These are phyloP conservation scores for Notolabrus celidotus DNA, from an alignment of 2,797 vertebrate species.

Conservation along the genomic window DNA sequence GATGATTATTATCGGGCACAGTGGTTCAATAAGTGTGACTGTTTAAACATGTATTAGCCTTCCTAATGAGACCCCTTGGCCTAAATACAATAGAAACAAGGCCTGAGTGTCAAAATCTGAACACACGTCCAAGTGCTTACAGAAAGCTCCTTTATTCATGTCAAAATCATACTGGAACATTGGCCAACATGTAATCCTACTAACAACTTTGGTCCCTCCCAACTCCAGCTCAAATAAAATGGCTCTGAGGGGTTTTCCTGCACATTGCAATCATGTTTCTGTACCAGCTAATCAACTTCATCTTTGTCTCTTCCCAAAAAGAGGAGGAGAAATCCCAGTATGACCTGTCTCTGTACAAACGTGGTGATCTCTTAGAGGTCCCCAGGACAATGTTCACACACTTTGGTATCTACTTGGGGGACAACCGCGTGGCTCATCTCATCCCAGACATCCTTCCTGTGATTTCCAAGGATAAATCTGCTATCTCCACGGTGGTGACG, in stretches of 20 bases:
- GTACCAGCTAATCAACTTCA: slow-evolving; percentile 77
- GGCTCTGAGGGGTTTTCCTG: not conserved
- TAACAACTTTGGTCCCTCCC: slow-evolving; percentile 59
- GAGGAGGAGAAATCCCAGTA: slow-evolving; percentile 68
- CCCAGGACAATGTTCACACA: slow-evolving; percentile 95
- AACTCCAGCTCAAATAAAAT: slow-evolving; percentile 68
- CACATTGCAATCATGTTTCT: slow-evolving; percentile 78
- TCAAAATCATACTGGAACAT: slow-evolving; percentile 55
- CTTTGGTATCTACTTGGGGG: slow-evolving; percentile 97
- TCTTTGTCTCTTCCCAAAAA: slow-evolving; percentile 67
- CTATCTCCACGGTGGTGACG: slow-evolving; percentile 89
- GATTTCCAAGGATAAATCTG: slow-evolving; percentile 81
- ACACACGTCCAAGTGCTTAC: slow-evolving; percentile 67
- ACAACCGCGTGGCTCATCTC: slow-evolving; percentile 93
- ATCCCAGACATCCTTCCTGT: slow-evolving; percentile 95
- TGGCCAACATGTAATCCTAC: slow-evolving; percentile 74
- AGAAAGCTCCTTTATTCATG: slow-evolving; percentile 76
- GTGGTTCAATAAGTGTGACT: slow-evolving; percentile 40
- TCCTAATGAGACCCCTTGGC: slow-evolving; percentile 41
- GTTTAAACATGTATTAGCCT: slow-evolving; percentile 47
- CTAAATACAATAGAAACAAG: slow-evolving; percentile 60
- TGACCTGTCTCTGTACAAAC: slow-evolving; percentile 86
- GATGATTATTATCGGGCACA: slow-evolving; percentile 33
- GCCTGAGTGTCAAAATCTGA: slow-evolving; percentile 57
- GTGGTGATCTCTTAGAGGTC: slow-evolving; percentile 94